Percentiles rank a stretch among this genome's conserved stretches.
Conservation (phyloP, 2,797 vertebrate species). For the Danio aesculapii region DNA sequence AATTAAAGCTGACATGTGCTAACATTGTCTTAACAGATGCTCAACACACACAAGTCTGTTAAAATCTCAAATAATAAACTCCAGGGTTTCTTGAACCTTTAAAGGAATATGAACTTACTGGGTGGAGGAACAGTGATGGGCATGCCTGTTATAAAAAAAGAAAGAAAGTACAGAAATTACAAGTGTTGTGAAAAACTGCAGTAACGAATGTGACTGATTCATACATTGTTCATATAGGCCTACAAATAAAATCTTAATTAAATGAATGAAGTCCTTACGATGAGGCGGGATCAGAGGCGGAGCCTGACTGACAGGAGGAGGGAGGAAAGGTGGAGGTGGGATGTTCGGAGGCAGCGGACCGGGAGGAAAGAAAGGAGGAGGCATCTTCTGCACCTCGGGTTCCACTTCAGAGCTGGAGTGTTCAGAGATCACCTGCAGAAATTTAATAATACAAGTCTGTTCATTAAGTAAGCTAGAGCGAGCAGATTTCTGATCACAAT, state of each 20-base stretch:
- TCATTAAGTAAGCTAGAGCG: no score
- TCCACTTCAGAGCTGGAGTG: slow-evolving; percentile 86
- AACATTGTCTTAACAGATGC: no score
- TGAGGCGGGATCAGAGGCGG: slow-evolving; percentile 96
- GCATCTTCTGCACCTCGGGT: slow-evolving; percentile 75
- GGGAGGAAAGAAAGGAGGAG: slow-evolving; percentile 90
- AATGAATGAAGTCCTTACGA: slow-evolving; percentile 78
- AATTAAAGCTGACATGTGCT: no score
- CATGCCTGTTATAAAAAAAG: slow-evolving; percentile 66
- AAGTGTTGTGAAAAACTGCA: neutral
- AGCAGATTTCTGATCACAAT: no score
- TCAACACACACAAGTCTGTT: no score
- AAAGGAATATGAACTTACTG: slow-evolving; percentile 53
- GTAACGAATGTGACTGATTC: neutral
- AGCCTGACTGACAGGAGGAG: slow-evolving; percentile 93
- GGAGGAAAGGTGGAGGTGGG: slow-evolving; percentile 94
- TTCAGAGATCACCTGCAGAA: slow-evolving; percentile 92
- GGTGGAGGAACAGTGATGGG: slow-evolving; percentile 82
- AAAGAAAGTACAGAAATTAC: neutral
- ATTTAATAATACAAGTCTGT: no score
- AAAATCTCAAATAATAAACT: no score
- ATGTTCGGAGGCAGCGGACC: slow-evolving; percentile 81
- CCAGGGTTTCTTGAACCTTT: no score
- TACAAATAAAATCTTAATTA: neutral
- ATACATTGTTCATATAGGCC: neutral